Evolutionary conservation across 2,113 vertebrate species (phyloP), one percentile per base, ranked within the genome.

Genomic region (Melanocharis versteri): DNA sequence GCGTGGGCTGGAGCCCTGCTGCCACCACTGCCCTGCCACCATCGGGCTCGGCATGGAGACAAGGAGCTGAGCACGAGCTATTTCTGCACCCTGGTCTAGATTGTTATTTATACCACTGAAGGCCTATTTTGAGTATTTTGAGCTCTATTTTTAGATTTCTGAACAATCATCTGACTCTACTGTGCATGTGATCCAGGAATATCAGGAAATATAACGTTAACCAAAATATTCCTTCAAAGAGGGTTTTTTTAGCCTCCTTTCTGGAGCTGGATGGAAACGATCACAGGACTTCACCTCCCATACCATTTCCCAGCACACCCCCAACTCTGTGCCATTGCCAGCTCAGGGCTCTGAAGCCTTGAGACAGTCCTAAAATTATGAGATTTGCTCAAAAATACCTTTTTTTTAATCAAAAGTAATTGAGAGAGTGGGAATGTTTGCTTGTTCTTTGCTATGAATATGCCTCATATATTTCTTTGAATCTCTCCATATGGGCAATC

Each of bases 1-100:
- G 5, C 0, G 0, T 16, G n/a, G 50, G 23, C 33, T 73, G 35
- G 44, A 51, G 31, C 27, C 33, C 47, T 14, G 11, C 19, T 76
- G 48, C 31, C 56, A 14, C 27, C 5, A 0, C 18, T n/a, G 58
- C 22, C 54, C 37, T 15, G 8, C 7, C 51, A 27, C 53, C 1
- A 0, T 7, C 0, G 1, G 37, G 26, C 26, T 75, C 3, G 0
- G 30, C 42, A 15, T 2, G 0, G 20, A 9, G 70, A 48, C 4
- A 1, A 24, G 17, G 42, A 71, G 45, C 42, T 2, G 5, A 65
- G 47, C 28, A 8, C 0, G 0, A 40, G 60, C 33, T 89, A 82
- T 82, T 96, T 76, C 65, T 89, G 53, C 30, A 27, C 30, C 64
- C 76, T 57, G n/a, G 8, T 64, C 11, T 14, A 4, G 27, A 56